phyloP scores from a whole-genome alignment of 2,113 vertebrate genomes.

The Pseudorectes ferrugineus region DNA sequence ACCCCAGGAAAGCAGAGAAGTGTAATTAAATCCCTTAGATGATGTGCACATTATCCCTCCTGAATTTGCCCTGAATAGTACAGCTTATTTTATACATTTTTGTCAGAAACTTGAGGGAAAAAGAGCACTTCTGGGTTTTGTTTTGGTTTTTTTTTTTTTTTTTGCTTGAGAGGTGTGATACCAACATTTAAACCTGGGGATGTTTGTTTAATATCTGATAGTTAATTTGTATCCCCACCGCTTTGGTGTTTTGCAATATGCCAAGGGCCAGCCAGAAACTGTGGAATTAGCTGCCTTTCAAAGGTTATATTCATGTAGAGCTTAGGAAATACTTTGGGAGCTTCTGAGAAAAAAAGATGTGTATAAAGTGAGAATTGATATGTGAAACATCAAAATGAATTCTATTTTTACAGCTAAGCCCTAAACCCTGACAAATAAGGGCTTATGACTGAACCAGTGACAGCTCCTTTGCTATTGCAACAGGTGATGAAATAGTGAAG shows the following conservation, averaged over 20 bases:
- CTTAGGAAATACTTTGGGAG: background rate
- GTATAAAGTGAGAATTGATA: slow-evolving; percentile 11
- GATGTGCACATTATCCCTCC: background rate
- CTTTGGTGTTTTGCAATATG: background rate
- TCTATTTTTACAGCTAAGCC: slow-evolving; percentile 16
- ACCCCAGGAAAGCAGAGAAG: background rate
- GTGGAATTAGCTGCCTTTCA: slow-evolving; percentile 6
- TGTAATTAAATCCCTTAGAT: background rate
- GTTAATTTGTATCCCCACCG: background rate
- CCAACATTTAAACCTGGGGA: background rate
- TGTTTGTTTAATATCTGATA: background rate
- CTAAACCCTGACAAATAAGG: slow-evolving; percentile 25
- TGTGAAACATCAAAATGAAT: slow-evolving; percentile 31
- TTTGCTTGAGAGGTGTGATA: background rate
- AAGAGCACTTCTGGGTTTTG: background rate
- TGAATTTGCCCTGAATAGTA: background rate
- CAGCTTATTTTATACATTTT: background rate
- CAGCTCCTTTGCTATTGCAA: background rate
- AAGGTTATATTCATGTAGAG: background rate
- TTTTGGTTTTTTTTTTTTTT: background rate
- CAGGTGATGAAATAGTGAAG: slow-evolving; percentile 10
- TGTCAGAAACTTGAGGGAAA: background rate
- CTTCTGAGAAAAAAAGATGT: background rate
- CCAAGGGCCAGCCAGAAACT: background rate
- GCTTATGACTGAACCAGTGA: slow-evolving; percentile 5